Base-by-base conservation (phyloP, 2,888 invertebrate genomes). In the Thelaira solivaga region DNA sequence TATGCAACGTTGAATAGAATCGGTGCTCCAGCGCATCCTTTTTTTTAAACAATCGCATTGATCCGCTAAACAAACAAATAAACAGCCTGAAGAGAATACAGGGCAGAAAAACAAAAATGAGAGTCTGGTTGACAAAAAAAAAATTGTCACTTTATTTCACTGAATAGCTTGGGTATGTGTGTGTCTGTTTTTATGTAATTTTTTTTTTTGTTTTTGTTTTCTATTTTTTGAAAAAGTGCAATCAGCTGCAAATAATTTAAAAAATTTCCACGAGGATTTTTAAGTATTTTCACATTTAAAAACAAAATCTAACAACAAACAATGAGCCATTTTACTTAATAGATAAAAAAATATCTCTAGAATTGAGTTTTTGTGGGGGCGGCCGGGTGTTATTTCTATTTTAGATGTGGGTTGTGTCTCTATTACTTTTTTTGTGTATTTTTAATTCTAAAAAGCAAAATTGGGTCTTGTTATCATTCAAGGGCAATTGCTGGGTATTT, bases 181-280 rank as follows among this genome's bases (percentile, higher is more conserved):
- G 29, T 65, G 45, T 31, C 36, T 49, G 7, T 47, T 34, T 13
- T 13, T 31, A 20, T 49, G 34, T 49, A 13, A 16, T 31, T 76
- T 73, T 29, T 7, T 53, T 51, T 8, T 2, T 20, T 11, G 2
- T 11, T 47, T 26, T 26, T 29, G 11, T 26, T 47, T 20, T 22
- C 26, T 51, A 11, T 31, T 51, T 16, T 36, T 13, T 10, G n/a
- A 57, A 73, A 74, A 83, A 84, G 84, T 85, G 85, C 87, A 89
- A 89, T 89, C 89, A 89, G 89, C 89, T 89, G 89, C 87, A 85
- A 88, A 87, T 86, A 88, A 88, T 87, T 86, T 85, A 83, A 87
- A 88, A 89, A 85, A 85, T 89, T 89, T 89, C 89, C 89, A 89
- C 89, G 89, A 88, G 87, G 89, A 89, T 89, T 89, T n/a, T 89